Evolutionary conservation across 2,888 invertebrate genomes (phyloP).

Genomic region (Fabriciana adippe): DNA sequence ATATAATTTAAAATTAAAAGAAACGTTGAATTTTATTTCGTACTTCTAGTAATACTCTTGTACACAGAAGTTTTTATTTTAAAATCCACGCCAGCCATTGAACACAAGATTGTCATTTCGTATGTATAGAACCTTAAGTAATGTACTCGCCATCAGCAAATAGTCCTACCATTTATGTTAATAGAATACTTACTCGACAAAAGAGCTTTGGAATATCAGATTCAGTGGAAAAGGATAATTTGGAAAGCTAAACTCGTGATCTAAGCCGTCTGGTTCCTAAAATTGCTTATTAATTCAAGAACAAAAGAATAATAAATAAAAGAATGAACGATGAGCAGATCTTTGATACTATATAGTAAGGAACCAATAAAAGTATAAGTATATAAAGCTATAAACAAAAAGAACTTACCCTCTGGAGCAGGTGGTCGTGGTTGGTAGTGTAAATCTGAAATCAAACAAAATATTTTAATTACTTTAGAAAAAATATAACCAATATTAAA

Average conservation of each 20-base stretch:
- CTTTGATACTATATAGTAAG: no score
- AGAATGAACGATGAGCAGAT: no score
- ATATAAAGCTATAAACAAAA: neutral
- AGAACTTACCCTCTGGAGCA: slow-evolving; percentile 82
- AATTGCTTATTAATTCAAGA: slow-evolving; percentile 18
- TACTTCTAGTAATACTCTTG: slow-evolving; percentile 1
- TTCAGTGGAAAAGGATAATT: slow-evolving; percentile 21
- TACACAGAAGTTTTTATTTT: slow-evolving; percentile 6
- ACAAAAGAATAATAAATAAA: slow-evolving; percentile 5
- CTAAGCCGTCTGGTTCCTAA: slow-evolving; percentile 14
- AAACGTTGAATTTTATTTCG: neutral
- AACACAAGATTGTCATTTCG: slow-evolving; percentile 9
- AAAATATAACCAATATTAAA: neutral
- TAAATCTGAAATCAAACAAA: slow-evolving; percentile 77
- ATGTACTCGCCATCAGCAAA: slow-evolving; percentile 27
- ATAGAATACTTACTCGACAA: slow-evolving; percentile 30
- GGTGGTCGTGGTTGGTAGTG: slow-evolving; percentile 85
- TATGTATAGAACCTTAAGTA: slow-evolving; percentile 27
- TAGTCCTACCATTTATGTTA: slow-evolving; percentile 29
- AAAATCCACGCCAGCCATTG: slow-evolving; percentile 7
- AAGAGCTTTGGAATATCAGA: slow-evolving; percentile 27
- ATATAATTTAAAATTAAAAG: neutral
- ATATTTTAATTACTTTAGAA: neutral
- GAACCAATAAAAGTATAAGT: neutral
- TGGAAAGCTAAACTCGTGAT: slow-evolving; percentile 21